Evolutionary conservation across 2,797 vertebrate species (phyloP), one percentile per base, ranked within the genome.

Genomic region (Echeneis naucrates): DNA sequence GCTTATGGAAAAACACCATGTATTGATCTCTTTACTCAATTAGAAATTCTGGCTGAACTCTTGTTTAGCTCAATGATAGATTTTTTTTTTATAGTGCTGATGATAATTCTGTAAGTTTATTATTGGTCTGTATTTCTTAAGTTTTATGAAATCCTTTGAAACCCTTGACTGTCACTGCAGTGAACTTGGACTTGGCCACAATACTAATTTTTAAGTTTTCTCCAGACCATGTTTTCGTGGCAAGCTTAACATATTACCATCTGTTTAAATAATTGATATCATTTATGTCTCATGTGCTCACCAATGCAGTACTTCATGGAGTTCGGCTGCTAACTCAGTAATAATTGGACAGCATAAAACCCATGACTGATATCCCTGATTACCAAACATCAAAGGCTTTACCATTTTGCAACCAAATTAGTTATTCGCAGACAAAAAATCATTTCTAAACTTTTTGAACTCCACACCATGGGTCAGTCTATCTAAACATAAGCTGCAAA

Each of bases 1-100:
- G 37, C 52, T 75, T 32, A 42, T 68, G 51, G 61, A 73, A 72
- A 85, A 80, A 81, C 69, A 72, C 9, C 17, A 45, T 38, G 55
- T 68, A 62, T 83, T 58, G 47, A 55, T 68, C 76, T 23, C 26
- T 72, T 71, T 72, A 50, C 79, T 69, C 48, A 65, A 21, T 40
- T 9, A 55, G 37, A 74, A 47, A 33, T 61, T 27, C 32, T n/a
- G 64, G 40, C 33, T 44, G 38, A 24, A 51, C 33, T 69, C 13
- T 47, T 45, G 10, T 30, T 52, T 47, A 26, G 69, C 52, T 76
- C 21, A 9, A 13, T 38, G 33, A 47, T 50, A 10, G 17, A n/a
- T 45, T 45, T 35, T 42, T 33, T 11, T 1, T 2, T 12, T 11
- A 12, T 35, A 4, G 2, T 32, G 26, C 56, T 35, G 47, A 32